Percentiles rank a stretch among this genome's conserved stretches.
phyloP scores from a whole-genome alignment of 2,888 invertebrate species.

The Nesidiocoris tenuis region DNA sequence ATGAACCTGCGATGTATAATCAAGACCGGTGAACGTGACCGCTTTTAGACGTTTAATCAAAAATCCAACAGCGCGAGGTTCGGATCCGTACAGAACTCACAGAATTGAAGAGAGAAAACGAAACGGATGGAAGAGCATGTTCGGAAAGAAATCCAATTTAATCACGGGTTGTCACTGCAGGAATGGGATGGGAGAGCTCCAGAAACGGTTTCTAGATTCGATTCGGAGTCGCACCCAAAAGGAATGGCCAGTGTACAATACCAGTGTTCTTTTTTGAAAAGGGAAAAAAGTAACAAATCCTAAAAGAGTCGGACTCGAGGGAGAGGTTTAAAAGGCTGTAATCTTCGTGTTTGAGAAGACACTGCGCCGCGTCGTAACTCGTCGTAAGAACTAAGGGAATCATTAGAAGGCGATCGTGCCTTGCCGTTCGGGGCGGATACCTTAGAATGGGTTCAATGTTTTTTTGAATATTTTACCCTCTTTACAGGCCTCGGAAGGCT shows the following conservation, averaged over 20 bases:
- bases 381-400: background rate
- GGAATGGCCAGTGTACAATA: conserved; percentile 28
- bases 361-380: background rate
- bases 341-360: background rate
- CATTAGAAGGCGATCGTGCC: background rate
- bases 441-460: background rate
- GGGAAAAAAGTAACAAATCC: background rate
- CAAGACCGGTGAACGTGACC: conserved; percentile 44
- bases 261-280: conserved; percentile 10
- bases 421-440: background rate
- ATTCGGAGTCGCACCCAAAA: conserved; percentile 23
- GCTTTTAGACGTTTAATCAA: conserved; percentile 45
- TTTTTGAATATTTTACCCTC: background rate
- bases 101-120: background rate
- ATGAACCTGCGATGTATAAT: conserved; percentile 42
- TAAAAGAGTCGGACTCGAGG: background rate
- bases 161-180: conserved; percentile 43
- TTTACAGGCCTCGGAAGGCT: background rate
- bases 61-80: conserved; percentile 1
- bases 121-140: background rate
- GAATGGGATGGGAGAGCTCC: conserved; percentile 3
- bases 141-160: conserved; percentile 38
- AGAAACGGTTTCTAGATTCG: conserved; percentile 28
- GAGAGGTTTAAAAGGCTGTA: background rate
- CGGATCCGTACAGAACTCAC: background rate